phyloP scores from a whole-genome alignment of 1,140 invertebrate genomes.

The Sycophila sp. region DNA sequence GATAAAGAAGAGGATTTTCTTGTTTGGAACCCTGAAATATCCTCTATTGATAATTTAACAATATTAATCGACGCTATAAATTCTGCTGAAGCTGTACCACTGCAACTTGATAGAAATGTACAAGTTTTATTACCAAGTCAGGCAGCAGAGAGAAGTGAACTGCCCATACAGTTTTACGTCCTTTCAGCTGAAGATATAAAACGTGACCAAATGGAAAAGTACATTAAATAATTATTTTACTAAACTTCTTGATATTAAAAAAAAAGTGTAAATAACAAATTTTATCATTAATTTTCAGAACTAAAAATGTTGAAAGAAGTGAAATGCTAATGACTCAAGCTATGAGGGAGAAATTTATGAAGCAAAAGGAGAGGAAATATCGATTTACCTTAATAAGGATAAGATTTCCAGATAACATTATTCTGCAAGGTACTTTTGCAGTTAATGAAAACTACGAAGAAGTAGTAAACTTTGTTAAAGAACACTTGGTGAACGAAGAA shows the following conservation, averaged over 20 bases:
- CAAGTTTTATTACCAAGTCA: slow-evolving; percentile 85
- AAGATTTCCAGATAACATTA: slow-evolving; percentile 86
- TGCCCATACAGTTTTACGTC: slow-evolving; percentile 86
- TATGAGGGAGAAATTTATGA: slow-evolving; percentile 89
- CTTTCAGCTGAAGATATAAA: slow-evolving; percentile 84
- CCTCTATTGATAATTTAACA: slow-evolving; percentile 63
- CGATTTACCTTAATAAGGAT: slow-evolving; percentile 86
- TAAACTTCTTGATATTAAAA: not conserved
- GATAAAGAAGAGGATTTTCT: slow-evolving; percentile 72
- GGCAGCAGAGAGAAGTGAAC: slow-evolving; percentile 72
- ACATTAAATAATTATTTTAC: slow-evolving; percentile 37
- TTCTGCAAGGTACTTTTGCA: slow-evolving; percentile 87
- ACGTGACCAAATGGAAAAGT: slow-evolving; percentile 82
- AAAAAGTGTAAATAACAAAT: slow-evolving; percentile 17
- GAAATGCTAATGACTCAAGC: slow-evolving; percentile 90
- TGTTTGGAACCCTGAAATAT: slow-evolving; percentile 70
- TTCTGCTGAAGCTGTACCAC: slow-evolving; percentile 81
- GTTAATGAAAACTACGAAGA: slow-evolving; percentile 79
- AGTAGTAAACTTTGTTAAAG: slow-evolving; percentile 78
- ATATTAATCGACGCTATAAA: slow-evolving; percentile 79
- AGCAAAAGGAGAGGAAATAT: slow-evolving; percentile 82
- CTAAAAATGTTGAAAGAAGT: slow-evolving; percentile 81
- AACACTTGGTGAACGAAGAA: slow-evolving; percentile 74
- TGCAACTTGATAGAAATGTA: slow-evolving; percentile 86
- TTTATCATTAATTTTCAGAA: slow-evolving; percentile 60